phyloP scores from a whole-genome alignment of 1,140 invertebrate species.

The Globodera rostochiensis region DNA sequence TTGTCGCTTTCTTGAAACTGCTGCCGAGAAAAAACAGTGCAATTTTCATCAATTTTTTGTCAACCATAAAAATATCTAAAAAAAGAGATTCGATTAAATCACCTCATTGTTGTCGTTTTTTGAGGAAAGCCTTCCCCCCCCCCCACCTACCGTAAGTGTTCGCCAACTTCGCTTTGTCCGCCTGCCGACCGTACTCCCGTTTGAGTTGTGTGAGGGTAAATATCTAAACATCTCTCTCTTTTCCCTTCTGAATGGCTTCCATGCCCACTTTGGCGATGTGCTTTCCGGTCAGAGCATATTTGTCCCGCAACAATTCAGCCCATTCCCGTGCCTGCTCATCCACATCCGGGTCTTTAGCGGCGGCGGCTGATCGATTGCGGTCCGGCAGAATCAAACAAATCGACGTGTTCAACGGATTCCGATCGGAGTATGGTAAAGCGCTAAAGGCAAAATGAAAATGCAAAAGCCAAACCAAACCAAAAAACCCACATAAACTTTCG shows the following conservation, averaged over 20 bases:
- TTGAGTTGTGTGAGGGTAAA: conserved; percentile 44
- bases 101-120: too few relatives aligned
- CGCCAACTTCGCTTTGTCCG: conserved; percentile 41
- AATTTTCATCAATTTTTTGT: conserved; percentile 10
- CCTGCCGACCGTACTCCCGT: conserved; percentile 38
- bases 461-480: not conserved
- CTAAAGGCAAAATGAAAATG: conserved; percentile 32
- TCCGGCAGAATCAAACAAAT: conserved; percentile 53
- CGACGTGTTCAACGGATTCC: conserved; percentile 40
- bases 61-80: conserved; percentile 35
- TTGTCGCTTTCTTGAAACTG: conserved; percentile 26
- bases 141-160: conserved; percentile 44
- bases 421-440: conserved; percentile 39
- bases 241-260: not conserved
- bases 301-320: conserved; percentile 45
- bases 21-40: conserved; percentile 4
- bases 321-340: conserved; percentile 48
- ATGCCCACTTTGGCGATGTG: conserved; percentile 39
- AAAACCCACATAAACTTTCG: conserved; percentile 44
- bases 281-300: conserved; percentile 39
- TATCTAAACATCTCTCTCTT: conserved; percentile 38
- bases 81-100: too few relatives aligned
- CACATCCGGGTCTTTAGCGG: conserved; percentile 47
- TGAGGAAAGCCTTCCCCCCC: not conserved
- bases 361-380: conserved; percentile 37